Evolutionary conservation across 2,113 vertebrate genomes (phyloP), one percentile per base, ranked within the genome.

Genomic region (Morone saxatilis): DNA sequence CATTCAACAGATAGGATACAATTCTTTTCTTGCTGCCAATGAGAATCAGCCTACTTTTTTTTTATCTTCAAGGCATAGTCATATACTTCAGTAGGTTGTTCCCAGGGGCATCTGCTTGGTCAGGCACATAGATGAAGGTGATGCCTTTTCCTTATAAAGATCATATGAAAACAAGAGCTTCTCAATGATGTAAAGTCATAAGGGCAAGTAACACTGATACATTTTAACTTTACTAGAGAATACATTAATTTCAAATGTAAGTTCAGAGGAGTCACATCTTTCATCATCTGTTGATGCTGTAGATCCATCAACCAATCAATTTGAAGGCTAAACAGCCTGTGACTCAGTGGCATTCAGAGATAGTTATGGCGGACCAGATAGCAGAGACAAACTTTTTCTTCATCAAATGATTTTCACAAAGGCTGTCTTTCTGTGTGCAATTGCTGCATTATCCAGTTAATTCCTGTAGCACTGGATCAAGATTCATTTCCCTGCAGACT

Each of bases 401-500:
- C 63, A 53, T 79, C 61, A 80, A 76, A 76, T 20, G 54, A 59
- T 71, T 51, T 67, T 51, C 60, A 65, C 57, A 43, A 85, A 85
- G 1, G 48, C 72, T 19, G 50, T 48, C 20, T 69, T 57, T 80
- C 67, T 76, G 61, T 71, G 50, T 9, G 41, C 63, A 61, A 81
- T 84, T 13, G 67, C 73, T 66, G 77, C 78, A 74, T 91, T 86
- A 91, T 83, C 63, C 81, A 25, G 74, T 85, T 88, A 80, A 78
- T 91, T 88, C 80, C 78, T 80, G 82, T 47, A 65, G 67, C 77
- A 54, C 1, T 81, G 81, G 25, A 86, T 86, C 83, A 56, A 83
- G 81, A 90, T 73, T 57, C 62, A 77, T 83, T 80, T 72, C 78
- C 76, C 78, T 40, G 85, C 83, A 86, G 88, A 84, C 85, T 85